Evolutionary conservation across 2,888 invertebrate genomes (phyloP).

Genomic region (Baccha elongata): DNA sequence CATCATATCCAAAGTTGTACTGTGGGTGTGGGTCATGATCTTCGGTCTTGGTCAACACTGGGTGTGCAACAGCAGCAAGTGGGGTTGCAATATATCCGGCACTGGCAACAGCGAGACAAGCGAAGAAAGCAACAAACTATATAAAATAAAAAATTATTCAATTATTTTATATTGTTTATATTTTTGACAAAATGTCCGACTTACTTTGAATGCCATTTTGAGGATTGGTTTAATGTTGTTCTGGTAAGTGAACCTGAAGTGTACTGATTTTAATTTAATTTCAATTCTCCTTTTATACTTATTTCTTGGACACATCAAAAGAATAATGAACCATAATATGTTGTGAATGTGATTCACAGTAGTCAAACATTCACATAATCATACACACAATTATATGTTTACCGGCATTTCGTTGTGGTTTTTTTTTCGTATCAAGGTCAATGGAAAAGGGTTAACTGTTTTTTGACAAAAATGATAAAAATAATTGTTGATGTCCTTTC

Average conservation of each 20-base stretch:
- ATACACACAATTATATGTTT: not conserved
- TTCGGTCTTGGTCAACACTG: slow-evolving; percentile 74
- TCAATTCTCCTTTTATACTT: slow-evolving; percentile 60
- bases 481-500: too few species aligned
- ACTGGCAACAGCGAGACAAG: slow-evolving; percentile 75
- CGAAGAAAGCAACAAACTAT: slow-evolving; percentile 74
- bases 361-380: too few species aligned
- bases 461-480: too few species aligned
- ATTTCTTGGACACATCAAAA: slow-evolving; percentile 11
- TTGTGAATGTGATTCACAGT: too few species aligned
- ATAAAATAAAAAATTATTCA: slow-evolving; percentile 26
- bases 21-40: slow-evolving; percentile 80
- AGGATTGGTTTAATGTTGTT: slow-evolving; percentile 40
- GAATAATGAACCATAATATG: too few species aligned
- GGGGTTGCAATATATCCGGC: slow-evolving; percentile 75
- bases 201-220: slow-evolving; percentile 78
- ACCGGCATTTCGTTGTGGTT: slow-evolving; percentile 2
- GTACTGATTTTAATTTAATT: slow-evolving; percentile 57
- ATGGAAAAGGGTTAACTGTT: too few species aligned
- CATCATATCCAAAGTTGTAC: slow-evolving; percentile 83
- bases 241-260: slow-evolving; percentile 59
- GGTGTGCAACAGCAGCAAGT: slow-evolving; percentile 49
- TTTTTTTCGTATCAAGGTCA: slow-evolving; percentile 45
- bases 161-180: not conserved
- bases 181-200: not conserved